Evolutionary conservation across 2,797 vertebrate species (phyloP).

Genomic region (Phataginus tricuspis): DNA sequence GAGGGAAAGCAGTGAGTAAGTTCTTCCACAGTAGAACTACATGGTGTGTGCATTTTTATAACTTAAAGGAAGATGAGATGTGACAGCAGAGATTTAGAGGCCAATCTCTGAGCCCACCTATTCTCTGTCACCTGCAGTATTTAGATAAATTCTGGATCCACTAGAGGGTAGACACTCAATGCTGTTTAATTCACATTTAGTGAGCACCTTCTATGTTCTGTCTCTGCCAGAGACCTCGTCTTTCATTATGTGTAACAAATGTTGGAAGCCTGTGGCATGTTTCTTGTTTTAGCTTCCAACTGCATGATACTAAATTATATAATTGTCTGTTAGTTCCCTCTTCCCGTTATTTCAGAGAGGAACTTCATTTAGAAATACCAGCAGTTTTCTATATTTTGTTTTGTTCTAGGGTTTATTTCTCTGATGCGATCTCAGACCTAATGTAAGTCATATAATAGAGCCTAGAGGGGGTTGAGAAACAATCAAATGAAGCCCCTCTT

Average conservation of each 20-base stretch:
- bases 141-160: background rate
- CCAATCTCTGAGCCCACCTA: background rate
- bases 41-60: background rate
- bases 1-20: background rate
- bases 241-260: background rate
- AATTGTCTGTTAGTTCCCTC: background rate
- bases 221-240: background rate
- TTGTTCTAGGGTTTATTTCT: background rate
- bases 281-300: background rate
- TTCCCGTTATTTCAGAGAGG: background rate
- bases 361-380: constrained; percentile 24
- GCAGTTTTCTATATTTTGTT: background rate
- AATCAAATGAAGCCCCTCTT: background rate
- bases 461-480: background rate
- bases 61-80: background rate
- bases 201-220: background rate
- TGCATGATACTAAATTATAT: background rate
- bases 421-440: constrained; percentile 13
- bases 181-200: background rate
- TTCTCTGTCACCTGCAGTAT: background rate
- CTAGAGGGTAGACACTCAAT: background rate
- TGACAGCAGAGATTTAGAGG: background rate
- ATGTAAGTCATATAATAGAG: background rate
- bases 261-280: background rate
- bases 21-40: background rate